Evolutionary conservation across 2,113 vertebrate genomes (phyloP), one percentile per base, ranked within the genome.

Genomic region (Galeopterus variegatus): DNA sequence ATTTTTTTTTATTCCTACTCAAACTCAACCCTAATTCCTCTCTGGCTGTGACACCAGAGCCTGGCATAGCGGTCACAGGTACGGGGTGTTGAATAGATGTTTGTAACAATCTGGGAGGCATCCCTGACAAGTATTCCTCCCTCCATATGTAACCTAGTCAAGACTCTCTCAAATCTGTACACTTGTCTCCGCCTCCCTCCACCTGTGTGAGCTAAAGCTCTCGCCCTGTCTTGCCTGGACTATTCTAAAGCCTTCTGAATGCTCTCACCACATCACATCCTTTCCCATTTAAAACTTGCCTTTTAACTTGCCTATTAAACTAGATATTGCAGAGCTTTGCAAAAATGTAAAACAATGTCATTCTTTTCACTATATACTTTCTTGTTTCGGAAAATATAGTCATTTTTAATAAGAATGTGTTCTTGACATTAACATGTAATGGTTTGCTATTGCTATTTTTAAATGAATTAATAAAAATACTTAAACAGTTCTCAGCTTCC

Each of bases 221-320:
- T 56, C 36, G 3, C 14, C 13, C 36, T 48, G 19, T 86, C 31
- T 76, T 52, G 75, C 54, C 31, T 64, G 79, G 58, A 76, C 12
- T 15, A n/a, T 5, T 58, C n/a, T 81, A 33, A 58, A 58, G 10
- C 23, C 45, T 75, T 91, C 62, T 56, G 14, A 62, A 82, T 75
- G 19, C 18, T 33, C 60, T 96, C 24, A 24, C 15, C 14, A 80
- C 17, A 54, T 14, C 31, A 70, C 6, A 67, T 13, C 21, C 19
- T 2, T 81, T 90, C 69, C 15, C 31, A 21, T 41, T 76, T 64
- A 70, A 92, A 56, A 62, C 6, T 60, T 64, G 19, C 10, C 70
- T 94, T 89, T 41, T 41, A 41, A 41, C 41, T n/a, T n/a, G n/a
- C n/a, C 75, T 81, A 58, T 88, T 84, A 88, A 79, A 65, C 26